Evolutionary conservation across 2,888 invertebrate species (phyloP).

Genomic region (Mayetiola destructor): DNA sequence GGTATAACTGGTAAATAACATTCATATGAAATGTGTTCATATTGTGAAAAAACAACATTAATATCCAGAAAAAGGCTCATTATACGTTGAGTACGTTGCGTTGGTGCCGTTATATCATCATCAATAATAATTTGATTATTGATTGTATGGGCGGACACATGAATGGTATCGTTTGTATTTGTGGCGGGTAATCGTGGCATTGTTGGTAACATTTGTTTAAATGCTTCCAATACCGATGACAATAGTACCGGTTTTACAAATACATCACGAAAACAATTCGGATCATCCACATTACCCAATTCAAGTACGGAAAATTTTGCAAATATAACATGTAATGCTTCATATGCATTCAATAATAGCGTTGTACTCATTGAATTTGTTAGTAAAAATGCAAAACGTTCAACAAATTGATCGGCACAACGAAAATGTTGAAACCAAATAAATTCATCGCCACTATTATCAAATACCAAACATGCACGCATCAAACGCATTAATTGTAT

Average conservation of each 20-base stretch:
- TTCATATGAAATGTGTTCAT: slow-evolving; percentile 25
- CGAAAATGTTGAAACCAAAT: slow-evolving; percentile 38
- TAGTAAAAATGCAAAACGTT: slow-evolving; percentile 53
- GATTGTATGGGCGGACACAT: slow-evolving; percentile 16
- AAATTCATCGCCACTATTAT: slow-evolving; percentile 33
- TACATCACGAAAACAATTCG: slow-evolving; percentile 24
- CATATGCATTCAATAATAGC: slow-evolving; percentile 42
- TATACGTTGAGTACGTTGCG: slow-evolving; percentile 27
- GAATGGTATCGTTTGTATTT: slow-evolving; percentile 17
- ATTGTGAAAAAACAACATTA: slow-evolving; percentile 30
- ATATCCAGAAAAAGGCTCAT: slow-evolving; percentile 34
- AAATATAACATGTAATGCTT: slow-evolving; percentile 43
- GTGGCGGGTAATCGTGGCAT: slow-evolving; percentile 16
- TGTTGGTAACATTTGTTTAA: slow-evolving; percentile 25
- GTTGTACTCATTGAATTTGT: slow-evolving; percentile 55
- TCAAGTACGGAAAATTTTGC: slow-evolving; percentile 32
- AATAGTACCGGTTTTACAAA: slow-evolving; percentile 27
- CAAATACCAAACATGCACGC: slow-evolving; percentile 39
- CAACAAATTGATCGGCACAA: slow-evolving; percentile 38
- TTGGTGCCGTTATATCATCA: slow-evolving; percentile 21
- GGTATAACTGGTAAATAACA: slow-evolving; percentile 24
- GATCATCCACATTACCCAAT: slow-evolving; percentile 23
- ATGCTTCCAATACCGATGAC: slow-evolving; percentile 30
- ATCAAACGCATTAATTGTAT: slow-evolving; percentile 58
- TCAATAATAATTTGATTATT: slow-evolving; percentile 16